Evolutionary conservation across 2,888 invertebrate genomes (phyloP).

Genomic region (Nomada fucata): DNA sequence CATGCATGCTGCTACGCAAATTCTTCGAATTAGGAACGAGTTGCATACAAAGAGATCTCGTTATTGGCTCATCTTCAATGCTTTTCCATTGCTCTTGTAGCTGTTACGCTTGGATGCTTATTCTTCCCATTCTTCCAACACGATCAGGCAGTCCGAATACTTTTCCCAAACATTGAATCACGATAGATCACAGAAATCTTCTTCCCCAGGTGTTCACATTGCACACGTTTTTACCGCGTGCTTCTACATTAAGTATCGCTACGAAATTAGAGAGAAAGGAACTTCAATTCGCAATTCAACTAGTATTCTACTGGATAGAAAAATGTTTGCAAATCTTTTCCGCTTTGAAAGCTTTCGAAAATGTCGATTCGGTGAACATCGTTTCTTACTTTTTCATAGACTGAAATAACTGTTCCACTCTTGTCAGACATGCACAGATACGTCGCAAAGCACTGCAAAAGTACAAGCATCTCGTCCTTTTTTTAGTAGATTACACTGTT

Average conservation of each 20-base stretch:
- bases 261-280: no score
- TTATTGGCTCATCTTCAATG: conserved; percentile 12
- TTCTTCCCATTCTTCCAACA: no score
- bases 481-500: not conserved
- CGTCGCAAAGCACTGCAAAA: not conserved
- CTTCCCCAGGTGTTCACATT: not conserved
- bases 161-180: not conserved
- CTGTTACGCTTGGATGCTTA: no score
- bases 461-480: not conserved
- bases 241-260: no score
- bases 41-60: not conserved
- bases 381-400: conserved; percentile 1
- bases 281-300: no score
- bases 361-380: not conserved
- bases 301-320: no score
- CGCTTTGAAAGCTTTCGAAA: not conserved
- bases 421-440: not conserved
- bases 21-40: conserved; percentile 31
- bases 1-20: conserved; percentile 8
- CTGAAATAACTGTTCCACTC: not conserved
- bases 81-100: conserved; percentile 15
- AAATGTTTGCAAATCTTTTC: no score
- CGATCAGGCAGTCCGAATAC: not conserved
- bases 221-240: not conserved
- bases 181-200: not conserved